A percentile compares a stretch with the other conserved stretches of the same genome.
phyloP scores from a whole-genome alignment of 2,797 vertebrate genomes.

The Xenops minutus region DNA sequence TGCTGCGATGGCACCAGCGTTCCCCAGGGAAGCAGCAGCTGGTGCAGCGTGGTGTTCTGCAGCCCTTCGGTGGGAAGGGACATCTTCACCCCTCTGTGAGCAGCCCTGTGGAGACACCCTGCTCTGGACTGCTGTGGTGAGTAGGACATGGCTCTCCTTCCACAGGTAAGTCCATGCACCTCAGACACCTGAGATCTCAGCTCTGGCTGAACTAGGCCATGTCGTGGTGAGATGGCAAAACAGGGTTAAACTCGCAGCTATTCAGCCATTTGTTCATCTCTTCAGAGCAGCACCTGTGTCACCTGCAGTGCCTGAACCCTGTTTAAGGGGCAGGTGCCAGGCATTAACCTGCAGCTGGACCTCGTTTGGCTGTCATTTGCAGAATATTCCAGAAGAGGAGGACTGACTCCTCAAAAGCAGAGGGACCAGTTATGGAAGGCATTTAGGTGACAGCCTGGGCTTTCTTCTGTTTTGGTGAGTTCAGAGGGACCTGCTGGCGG shows the following conservation, averaged over 20 bases:
- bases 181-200: rapidly evolving
- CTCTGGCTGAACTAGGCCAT: background rate
- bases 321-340: background rate
- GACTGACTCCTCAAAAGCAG: rapidly evolving
- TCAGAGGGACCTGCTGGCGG: background rate
- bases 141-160: background rate
- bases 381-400: background rate
- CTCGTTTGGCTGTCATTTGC: background rate
- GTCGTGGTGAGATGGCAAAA: background rate
- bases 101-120: rapidly evolving
- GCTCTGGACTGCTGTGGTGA: background rate
- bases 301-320: background rate
- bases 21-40: background rate
- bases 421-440: background rate
- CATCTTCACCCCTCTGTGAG: background rate
- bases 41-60: rapidly evolving
- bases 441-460: rapidly evolving
- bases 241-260: background rate
- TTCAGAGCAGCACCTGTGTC: background rate
- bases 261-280: background rate
- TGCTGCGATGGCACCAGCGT: rapidly evolving
- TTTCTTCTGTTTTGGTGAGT: background rate
- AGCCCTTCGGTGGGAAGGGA: background rate
- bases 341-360: background rate
- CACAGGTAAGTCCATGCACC: rapidly evolving